A percentile compares a stretch with the other conserved stretches of the same genome.
These are phyloP conservation scores for Eleginops maclovinus DNA, from an alignment of 2,113 vertebrate genomes.

Conservation along the genomic window DNA sequence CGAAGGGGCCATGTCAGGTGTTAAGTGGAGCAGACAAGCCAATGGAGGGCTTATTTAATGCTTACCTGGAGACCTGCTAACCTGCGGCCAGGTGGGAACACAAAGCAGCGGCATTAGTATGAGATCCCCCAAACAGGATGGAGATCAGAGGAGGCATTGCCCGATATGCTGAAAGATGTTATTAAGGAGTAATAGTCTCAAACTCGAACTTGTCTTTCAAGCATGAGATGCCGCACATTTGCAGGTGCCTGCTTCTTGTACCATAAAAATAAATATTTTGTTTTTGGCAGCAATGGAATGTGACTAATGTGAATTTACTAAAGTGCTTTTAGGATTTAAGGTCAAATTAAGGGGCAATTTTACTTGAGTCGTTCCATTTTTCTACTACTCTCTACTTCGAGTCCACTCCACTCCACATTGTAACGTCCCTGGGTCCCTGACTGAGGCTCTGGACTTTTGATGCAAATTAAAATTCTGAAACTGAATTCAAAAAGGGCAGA, in stretches of 20 bases:
- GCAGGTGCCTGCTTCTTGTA: background rate
- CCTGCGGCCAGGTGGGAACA: constrained; percentile 82
- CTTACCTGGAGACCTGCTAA: constrained; percentile 76
- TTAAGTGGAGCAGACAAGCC: constrained; percentile 85
- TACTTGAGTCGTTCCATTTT: too few relatives aligned
- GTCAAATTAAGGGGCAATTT: background rate
- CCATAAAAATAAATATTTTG: background rate
- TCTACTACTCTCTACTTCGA: background rate
- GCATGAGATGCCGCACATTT: background rate
- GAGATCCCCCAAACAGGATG: constrained; percentile 70
- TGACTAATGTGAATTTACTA: too few relatives aligned
- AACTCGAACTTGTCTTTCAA: background rate
- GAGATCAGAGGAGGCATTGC: constrained; percentile 50
- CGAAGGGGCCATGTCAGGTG: constrained; percentile 84
- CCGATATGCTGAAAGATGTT: constrained; percentile 33
- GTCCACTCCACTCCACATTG: too few relatives aligned
- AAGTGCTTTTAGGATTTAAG: too few relatives aligned
- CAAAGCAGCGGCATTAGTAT: constrained; percentile 68
- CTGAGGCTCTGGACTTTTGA: background rate
- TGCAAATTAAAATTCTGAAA: background rate
- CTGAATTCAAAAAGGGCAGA: background rate
- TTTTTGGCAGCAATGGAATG: background rate
- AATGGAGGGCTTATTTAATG: constrained; percentile 74
- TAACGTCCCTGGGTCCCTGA: background rate
- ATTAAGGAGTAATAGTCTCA: background rate